Evolutionary conservation across 37 sponge, comb jelly and placozoan species (phyloP).

Genomic region (Diacarnus erythraeanus): DNA sequence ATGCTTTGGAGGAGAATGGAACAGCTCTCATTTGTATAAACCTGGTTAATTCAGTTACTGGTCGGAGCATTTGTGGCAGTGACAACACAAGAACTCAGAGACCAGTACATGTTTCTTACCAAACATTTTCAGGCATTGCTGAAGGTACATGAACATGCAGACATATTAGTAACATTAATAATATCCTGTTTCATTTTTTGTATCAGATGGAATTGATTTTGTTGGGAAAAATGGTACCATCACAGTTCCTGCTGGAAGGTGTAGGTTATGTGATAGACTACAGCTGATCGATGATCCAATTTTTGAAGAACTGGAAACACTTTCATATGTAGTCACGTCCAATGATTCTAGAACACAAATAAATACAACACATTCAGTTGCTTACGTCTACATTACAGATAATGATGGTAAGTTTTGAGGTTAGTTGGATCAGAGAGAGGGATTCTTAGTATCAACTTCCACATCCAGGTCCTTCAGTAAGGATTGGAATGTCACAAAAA

Average conservation of each 20-base stretch:
- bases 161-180: background rate
- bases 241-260: background rate
- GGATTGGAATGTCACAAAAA: background rate
- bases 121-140: background rate
- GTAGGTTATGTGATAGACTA: background rate
- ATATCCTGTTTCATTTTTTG: background rate
- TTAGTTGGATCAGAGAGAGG: background rate
- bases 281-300: background rate
- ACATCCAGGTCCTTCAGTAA: background rate
- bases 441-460: background rate
- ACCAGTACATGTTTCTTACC: background rate
- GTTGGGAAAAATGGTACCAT: background rate
- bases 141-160: background rate
- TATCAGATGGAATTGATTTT: background rate
- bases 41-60: background rate
- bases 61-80: background rate
- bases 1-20: background rate
- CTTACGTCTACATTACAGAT: constrained; percentile 20
- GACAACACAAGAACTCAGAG: background rate
- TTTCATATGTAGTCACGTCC: background rate
- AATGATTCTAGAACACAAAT: background rate
- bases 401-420: constrained; percentile 37
- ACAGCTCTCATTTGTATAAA: background rate
- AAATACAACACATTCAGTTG: background rate
- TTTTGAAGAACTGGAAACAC: background rate